Base-by-base conservation (phyloP, 2,113 vertebrate genomes). In the Periophthalmodon schlosseri region DNA sequence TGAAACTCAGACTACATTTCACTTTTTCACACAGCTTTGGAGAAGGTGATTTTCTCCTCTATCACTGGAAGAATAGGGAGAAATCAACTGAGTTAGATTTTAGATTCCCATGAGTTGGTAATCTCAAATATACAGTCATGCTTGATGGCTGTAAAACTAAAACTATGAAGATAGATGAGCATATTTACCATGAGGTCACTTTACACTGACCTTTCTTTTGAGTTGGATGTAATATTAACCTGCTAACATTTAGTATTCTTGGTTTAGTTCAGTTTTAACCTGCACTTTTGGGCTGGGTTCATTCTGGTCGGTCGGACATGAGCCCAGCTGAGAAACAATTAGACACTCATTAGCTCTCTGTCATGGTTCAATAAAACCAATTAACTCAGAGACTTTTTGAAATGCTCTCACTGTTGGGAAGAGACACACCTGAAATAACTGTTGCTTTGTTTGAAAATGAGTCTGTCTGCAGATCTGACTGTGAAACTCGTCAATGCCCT, bases 321-420 rank as follows among this genome's bases (percentile, higher is more conserved):
- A 88, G 81, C 83, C 85, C 85, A 78, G 85, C 88, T 76, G 86
- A 77, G 86, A 83, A 85, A 89, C 85, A 90, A 91, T 89, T 89
- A 92, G 81, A 89, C 87, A 87, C 89, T 83, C 83, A 88, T 91
- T 91, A 87, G 73, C 49, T 24, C 13, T 52, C 87, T 88, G 86
- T 88, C 83, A 84, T 76, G 60, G 87, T 89, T 90, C 86, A 88
- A 87, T 81, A 84, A 84, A 91, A 80, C 85, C 80, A 91, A 91
- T 91, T 91, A 91, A 88, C 86, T 83, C 79, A 69, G 78, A 74
- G 86, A 68, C 79, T 73, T n/a, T 80, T 69, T 71, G 71, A 79
- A 72, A 81, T 75, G 82, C 84, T 76, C 87, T 85, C 75, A 76
- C 84, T 80, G 73, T 60, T 16, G 74, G 16, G 80, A 61, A 82